Percentiles rank a stretch among this genome's conserved stretches.
Conservation (phyloP, 1,140 invertebrate species). For the Neodiprion virginianus region DNA sequence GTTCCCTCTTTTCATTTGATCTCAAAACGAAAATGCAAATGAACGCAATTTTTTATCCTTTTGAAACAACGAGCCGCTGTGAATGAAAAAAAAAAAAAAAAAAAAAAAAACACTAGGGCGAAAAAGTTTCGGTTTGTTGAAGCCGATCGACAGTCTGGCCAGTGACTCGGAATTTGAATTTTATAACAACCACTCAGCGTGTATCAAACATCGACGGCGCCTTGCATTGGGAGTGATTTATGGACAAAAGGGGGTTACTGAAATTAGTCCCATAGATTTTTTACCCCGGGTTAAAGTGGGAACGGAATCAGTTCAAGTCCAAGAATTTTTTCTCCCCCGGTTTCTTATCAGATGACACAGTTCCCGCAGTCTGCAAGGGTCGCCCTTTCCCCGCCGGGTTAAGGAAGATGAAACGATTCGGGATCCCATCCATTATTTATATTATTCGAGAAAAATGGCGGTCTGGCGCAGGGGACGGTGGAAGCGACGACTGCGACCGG, state of each 20-base stretch:
- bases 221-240: neutral
- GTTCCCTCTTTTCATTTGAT: neutral
- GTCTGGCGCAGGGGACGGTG: too few species aligned
- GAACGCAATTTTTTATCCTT: neutral
- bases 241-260: neutral
- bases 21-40: too few species aligned
- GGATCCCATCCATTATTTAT: constrained; percentile 5
- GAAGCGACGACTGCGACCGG: too few species aligned
- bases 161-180: too few species aligned
- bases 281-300: neutral
- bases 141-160: too few species aligned
- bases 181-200: too few species aligned
- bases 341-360: constrained; percentile 1
- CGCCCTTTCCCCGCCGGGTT: neutral
- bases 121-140: too few species aligned
- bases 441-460: neutral
- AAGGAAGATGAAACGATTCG: neutral
- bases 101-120: too few species aligned
- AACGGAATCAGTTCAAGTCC: neutral
- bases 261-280: neutral
- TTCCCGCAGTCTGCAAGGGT: neutral
- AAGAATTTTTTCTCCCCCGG: neutral
- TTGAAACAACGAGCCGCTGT: neutral
- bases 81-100: neutral
- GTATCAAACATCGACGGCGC: neutral